Conservation (phyloP, 2,797 vertebrate genomes). For the Brachymystax lenok region DNA sequence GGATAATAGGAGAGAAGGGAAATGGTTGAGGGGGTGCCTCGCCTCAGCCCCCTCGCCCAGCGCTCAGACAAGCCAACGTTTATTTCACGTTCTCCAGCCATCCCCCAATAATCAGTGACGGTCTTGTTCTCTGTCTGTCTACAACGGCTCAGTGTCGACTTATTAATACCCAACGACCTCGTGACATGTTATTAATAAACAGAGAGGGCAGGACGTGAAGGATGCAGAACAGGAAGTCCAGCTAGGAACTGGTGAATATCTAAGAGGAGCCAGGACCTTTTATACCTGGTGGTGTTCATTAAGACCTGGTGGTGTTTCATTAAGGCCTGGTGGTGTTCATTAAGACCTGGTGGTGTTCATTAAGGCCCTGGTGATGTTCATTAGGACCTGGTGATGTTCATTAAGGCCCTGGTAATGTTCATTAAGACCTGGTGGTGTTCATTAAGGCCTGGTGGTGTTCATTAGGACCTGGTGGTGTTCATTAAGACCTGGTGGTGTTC, state of each 20-base stretch:
- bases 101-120: conserved; percentile 58
- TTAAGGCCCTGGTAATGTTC: too few relatives aligned
- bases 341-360: too few relatives aligned
- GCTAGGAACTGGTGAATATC: background rate
- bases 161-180: conserved; percentile 67
- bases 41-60: background rate
- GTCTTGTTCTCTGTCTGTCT: conserved; percentile 58
- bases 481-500: too few relatives aligned
- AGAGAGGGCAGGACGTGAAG: conserved; percentile 54
- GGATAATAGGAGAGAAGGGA: conserved; percentile 31
- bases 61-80: background rate
- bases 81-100: background rate
- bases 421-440: too few relatives aligned
- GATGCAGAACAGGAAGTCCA: background rate
- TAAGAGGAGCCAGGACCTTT: background rate
- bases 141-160: too few relatives aligned
- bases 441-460: too few relatives aligned
- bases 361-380: too few relatives aligned
- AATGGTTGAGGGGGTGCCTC: too few relatives aligned
- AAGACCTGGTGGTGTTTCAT: too few relatives aligned
- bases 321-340: too few relatives aligned
- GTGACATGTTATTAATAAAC: conserved; percentile 66
- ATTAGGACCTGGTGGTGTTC: too few relatives aligned
- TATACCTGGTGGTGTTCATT: background rate
- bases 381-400: too few relatives aligned